These are phyloP conservation scores for Esox masquinongy DNA, from an alignment of 2,797 vertebrate genomes.

Conservation along the genomic window DNA sequence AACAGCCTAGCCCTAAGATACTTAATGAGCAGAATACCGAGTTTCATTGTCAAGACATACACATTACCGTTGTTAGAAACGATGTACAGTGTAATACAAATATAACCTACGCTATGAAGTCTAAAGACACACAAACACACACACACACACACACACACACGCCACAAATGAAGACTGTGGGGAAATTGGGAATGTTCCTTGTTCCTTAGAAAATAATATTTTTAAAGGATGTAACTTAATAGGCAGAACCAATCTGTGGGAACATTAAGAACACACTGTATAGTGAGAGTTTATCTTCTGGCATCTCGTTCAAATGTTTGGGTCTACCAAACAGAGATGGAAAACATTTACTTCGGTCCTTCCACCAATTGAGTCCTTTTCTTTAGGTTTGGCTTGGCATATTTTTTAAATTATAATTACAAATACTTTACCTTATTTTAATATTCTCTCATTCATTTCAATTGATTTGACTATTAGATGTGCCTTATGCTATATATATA, in stretches of 20 bases:
- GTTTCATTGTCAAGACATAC: background rate
- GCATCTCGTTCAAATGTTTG: constrained; percentile 8
- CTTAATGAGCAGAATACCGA: background rate
- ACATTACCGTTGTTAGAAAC: background rate
- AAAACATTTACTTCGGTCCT: too few species aligned
- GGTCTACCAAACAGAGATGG: constrained; percentile 8
- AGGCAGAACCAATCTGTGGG: background rate
- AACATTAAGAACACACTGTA: background rate
- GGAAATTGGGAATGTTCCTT: background rate
- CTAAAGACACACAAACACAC: constrained; percentile 12
- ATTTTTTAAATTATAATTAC: too few species aligned
- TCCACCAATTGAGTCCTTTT: too few species aligned
- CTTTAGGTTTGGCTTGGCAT: too few species aligned
- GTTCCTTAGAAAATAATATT: background rate
- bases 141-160: constrained; percentile 19
- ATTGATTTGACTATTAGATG: too few species aligned
- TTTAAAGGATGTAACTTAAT: constrained; percentile 1
- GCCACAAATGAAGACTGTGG: background rate
- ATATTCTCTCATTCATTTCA: too few species aligned
- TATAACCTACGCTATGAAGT: background rate
- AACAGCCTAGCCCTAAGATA: background rate
- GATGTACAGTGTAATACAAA: background rate
- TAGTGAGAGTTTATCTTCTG: constrained; percentile 56
- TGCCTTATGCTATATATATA: too few species aligned
- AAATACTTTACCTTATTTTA: too few species aligned